Conservation (phyloP, 1,140 invertebrate genomes). For the Delia radicum region DNA sequence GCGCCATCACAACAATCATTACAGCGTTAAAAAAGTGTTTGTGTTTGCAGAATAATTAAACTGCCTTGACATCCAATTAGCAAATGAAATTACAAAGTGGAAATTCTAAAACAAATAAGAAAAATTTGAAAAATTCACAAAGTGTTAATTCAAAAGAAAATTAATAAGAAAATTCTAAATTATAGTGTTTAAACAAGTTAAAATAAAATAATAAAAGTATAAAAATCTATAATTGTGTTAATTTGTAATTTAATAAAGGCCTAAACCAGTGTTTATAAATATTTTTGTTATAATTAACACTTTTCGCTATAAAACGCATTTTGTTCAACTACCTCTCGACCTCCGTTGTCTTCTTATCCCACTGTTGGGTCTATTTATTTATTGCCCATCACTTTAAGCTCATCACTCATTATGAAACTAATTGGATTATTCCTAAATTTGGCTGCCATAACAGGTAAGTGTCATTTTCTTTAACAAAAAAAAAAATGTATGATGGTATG, state of each 20-base stretch:
- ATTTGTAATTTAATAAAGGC: too few relatives aligned
- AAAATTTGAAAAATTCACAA: background rate
- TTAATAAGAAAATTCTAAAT: background rate
- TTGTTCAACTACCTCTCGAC: background rate
- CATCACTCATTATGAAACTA: conserved; percentile 28
- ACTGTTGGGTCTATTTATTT: background rate
- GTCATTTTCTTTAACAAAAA: too few relatives aligned
- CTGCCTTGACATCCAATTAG: background rate
- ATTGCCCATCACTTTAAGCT: background rate
- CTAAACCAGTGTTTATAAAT: too few relatives aligned
- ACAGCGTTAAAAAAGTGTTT: background rate
- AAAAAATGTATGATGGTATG: too few relatives aligned
- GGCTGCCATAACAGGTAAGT: conserved; percentile 34
- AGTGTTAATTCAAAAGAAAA: background rate
- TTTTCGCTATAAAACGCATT: too few relatives aligned
- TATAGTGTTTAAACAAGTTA: too few relatives aligned
- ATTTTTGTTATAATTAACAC: background rate
- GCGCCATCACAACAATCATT: background rate
- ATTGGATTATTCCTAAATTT: conserved; percentile 36
- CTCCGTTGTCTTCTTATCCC: background rate
- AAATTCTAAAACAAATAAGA: background rate
- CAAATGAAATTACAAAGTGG: too few relatives aligned
- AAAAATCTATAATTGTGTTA: too few relatives aligned
- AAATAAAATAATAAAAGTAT: too few relatives aligned
- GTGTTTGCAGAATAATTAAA: background rate